Base-by-base conservation (phyloP, 2,888 invertebrate species). In the Sarcophaga variegata region DNA sequence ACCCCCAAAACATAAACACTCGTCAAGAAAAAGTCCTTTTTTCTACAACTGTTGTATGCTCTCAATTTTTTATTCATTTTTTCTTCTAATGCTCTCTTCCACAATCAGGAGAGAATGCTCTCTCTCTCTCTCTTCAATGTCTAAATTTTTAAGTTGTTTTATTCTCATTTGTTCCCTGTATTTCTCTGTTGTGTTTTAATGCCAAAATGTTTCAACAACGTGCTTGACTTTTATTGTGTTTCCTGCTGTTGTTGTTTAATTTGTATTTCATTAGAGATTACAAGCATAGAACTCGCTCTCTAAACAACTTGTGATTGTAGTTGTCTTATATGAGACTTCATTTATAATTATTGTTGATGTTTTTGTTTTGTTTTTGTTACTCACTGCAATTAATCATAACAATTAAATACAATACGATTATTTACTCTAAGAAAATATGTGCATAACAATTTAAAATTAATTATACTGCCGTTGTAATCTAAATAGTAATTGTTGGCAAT, bases 141-240 rank as follows among this genome's bases (percentile, higher is more conserved):
- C 54, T 54, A 4, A 59, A 49, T 14, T n/a, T 45, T 59, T 27
- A 71, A 66, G 71, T 63, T 62, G 27, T 79, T 70, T 63, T 79
- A 20, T 45, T 71, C 63, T 63, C 62, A 14, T 64, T 64, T 27
- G 27, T 63, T 83, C 47, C 25, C 27, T 54, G 12, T 64, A 60
- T 37, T 63, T 87, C 84, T 88, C 86, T 84, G 76, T 87, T 87
- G 79, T 87, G 87, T 87, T 87, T 87, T 79, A 27, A 17, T 87
- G 79, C 76, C 78, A 72, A 14, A 27, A 2, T 47, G 70, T 86
- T 71, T 77, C 84, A 81, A 67, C 86, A 86, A 86, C 83, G 88
- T 85, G 88, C 85, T 82, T 77, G 69, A 72, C 54, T 54, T 12
- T 54, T 14, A 2, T 54, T 17, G 17, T 54, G 0, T 17, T 14